Evolutionary conservation across 37 sponge, comb jelly and placozoan genomes (phyloP), one percentile per base, ranked within the genome.

Genomic region (Chondrosia reniformis): DNA sequence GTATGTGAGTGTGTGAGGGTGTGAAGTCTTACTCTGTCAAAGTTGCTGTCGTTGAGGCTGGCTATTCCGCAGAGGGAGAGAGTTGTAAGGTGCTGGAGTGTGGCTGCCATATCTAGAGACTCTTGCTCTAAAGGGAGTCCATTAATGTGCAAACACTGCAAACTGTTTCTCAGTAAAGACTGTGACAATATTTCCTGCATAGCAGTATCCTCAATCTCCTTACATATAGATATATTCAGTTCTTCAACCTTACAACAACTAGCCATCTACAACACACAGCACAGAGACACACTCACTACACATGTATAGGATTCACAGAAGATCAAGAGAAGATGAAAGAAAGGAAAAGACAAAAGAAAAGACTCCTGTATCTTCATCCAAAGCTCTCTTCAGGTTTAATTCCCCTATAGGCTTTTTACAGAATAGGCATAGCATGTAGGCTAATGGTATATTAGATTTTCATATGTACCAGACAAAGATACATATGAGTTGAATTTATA

Each of bases 231-330:
- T 3, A 91, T 41, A 45, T 77, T 45, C 12, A 91, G 77, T 1
- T 34, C 40, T 45, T 72, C 28, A 5, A 91, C 22, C 34, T 41
- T 66, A 37, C 87, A 86, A 4, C 41, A 46, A 63, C 74, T 81
- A 36, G 91, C 91, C 77, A 91, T 84, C 91, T 91, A 42, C 10
- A 37, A n/a, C n/a, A n/a, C n/a, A n/a, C n/a, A n/a, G n/a, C n/a
- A n/a, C n/a, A n/a, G n/a, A n/a, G n/a, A n/a, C n/a, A n/a, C n/a
- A n/a, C n/a, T n/a, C n/a, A n/a, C n/a, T n/a, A n/a, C n/a, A n/a
- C n/a, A n/a, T n/a, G n/a, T n/a, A n/a, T n/a, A n/a, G n/a, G n/a
- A n/a, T n/a, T n/a, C n/a, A n/a, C n/a, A n/a, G n/a, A n/a, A n/a
- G n/a, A n/a, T n/a, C n/a, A n/a, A n/a, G n/a, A n/a, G n/a, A n/a